Base-by-base conservation (phyloP, 1,140 invertebrate genomes). In the Heliconius nattereri region DNA sequence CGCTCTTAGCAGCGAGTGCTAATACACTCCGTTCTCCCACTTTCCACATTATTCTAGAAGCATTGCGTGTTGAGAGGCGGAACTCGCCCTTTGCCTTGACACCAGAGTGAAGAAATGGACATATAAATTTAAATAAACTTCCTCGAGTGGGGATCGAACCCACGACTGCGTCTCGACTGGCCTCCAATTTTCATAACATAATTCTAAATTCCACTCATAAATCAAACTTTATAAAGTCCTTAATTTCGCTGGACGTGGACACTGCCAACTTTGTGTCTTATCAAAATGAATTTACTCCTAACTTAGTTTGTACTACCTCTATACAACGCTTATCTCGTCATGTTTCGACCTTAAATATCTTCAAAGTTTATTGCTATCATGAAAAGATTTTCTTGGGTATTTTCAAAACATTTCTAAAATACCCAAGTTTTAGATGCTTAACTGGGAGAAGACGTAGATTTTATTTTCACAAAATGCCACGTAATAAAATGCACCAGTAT, bases 191-290 rank as follows among this genome's bases (percentile, higher is more conserved):
- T 57, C 76, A 29, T 29, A 26, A 66, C 60, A 66, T 70, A 71
- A 73, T 79, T 75, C 45, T 26, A 26, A 70, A 79, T 78, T 77
- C 66, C 76, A 52, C 40, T 76, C 81, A 73, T 85, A 85, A 83
- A 83, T 83, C 80, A 83, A 85, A 85, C 70, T 85, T 85, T 76
- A 60, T 76, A 57, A 71, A 78, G 81, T 81, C 78, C 70, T 73
- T 75, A 78, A 78, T 81, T 83, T 75, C 66, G 57, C 52, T 45
- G 74, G 78, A 81, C 79, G 77, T 77, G 82, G 79, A 81, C 84
- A 82, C 60, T 66, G 45, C 74, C 45, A 76, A 81, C 73, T 79
- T 84, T 45, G 49, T 78, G 78, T 84, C 80, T 83, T 85, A 83
- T 85, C 82, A 76, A 73, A 79, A 79, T 81, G 78, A 81, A 78